These are phyloP conservation scores for Loriculus beryllinus DNA, from an alignment of 2,797 vertebrate genomes.

Conservation along the genomic window DNA sequence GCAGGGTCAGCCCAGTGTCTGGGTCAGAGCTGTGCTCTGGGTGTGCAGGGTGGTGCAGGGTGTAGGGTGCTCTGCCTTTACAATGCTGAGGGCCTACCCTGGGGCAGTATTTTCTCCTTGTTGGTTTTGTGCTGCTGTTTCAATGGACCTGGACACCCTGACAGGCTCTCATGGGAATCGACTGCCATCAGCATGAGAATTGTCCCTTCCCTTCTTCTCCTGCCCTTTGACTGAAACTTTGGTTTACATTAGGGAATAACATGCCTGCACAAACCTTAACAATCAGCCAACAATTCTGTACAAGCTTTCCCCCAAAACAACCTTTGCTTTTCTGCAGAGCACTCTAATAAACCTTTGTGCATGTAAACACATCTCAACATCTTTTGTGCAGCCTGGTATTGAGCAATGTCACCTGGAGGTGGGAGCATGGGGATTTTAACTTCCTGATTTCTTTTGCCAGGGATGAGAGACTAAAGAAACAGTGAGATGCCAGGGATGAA, in stretches of 20 bases:
- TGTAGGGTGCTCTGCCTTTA: not conserved
- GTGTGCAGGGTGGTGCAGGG: fast-evolving
- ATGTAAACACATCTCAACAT: not conserved
- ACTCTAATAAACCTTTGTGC: not conserved
- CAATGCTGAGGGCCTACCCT: not conserved
- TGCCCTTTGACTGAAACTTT: not conserved
- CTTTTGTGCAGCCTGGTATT: not conserved
- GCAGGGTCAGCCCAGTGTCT: not conserved
- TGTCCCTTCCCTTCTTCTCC: not conserved
- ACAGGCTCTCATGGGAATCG: fast-evolving
- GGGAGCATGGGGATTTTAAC: not conserved
- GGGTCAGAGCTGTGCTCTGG: not conserved
- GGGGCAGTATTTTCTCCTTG: not conserved
- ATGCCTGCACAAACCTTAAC: not conserved
- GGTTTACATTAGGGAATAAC: not conserved
- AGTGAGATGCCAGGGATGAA: not conserved
- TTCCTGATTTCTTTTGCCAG: not conserved
- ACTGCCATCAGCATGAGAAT: not conserved
- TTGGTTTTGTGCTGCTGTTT: not conserved
- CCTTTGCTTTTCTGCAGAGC: not conserved
- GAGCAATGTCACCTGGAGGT: not conserved
- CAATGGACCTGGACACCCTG: not conserved
- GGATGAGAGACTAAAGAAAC: not conserved
- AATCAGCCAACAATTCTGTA: not conserved
- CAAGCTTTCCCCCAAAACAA: not conserved